A percentile compares a stretch with the other conserved stretches of the same genome.
Evolutionary conservation across 2,797 vertebrate species (phyloP).

Genomic region (Hoplostethus mediterraneus): DNA sequence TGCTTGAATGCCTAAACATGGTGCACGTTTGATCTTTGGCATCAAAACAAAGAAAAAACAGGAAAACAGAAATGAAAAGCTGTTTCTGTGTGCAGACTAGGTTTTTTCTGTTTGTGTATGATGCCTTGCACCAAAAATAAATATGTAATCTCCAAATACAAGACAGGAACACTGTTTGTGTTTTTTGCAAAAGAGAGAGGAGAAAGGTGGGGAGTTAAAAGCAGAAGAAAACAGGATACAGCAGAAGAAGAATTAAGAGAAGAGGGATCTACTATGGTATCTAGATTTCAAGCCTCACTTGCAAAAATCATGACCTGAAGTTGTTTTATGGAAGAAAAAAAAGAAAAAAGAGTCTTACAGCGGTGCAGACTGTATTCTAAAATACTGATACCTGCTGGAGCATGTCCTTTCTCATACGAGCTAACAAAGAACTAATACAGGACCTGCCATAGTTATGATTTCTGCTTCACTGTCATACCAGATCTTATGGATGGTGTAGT

Average conservation of each 20-base stretch:
- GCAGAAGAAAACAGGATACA: no score
- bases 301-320: neutral
- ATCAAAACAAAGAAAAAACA: constrained; percentile 35
- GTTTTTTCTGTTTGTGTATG: neutral
- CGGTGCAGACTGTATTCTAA: no score
- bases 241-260: neutral
- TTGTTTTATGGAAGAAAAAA: neutral
- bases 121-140: neutral
- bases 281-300: neutral
- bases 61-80: constrained; percentile 22
- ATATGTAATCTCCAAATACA: constrained; percentile 1
- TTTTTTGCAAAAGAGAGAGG: no score
- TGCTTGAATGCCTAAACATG: constrained; percentile 24
- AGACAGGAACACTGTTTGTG: neutral
- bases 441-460: no score
- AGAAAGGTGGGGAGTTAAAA: no score
- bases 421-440: no score
- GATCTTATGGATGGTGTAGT: no score
- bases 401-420: no score
- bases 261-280: neutral
- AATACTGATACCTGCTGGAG: no score
- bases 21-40: constrained; percentile 24
- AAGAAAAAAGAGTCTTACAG: neutral
- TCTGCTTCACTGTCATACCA: no score
- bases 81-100: neutral